phyloP scores from a whole-genome alignment of 1,140 invertebrate species.

The Zaprionus taronus region DNA sequence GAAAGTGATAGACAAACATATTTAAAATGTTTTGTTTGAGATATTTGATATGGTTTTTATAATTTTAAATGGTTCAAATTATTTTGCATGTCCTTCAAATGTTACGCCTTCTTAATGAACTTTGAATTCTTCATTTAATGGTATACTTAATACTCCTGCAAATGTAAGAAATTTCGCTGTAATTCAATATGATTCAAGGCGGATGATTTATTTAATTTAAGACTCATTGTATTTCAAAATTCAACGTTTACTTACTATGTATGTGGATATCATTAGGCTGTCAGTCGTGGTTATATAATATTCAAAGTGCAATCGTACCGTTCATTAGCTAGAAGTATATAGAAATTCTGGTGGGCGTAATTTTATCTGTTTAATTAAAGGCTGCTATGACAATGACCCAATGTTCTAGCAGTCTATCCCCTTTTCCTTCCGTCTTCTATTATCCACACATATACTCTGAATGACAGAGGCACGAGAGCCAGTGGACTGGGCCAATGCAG shows the following conservation, averaged over 20 bases:
- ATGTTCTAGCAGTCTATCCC: background rate
- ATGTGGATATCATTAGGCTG: background rate
- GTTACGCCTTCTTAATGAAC: background rate
- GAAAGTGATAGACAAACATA: no score
- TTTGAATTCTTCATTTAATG: background rate
- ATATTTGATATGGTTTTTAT: no score
- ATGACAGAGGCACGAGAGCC: background rate
- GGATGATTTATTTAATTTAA: background rate
- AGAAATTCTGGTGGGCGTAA: background rate
- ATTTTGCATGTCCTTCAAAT: no score
- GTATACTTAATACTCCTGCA: no score
- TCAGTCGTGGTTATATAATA: conserved; percentile 9
- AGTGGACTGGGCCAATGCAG: conserved; percentile 1
- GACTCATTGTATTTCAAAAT: background rate
- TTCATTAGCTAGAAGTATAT: background rate
- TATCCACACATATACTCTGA: background rate
- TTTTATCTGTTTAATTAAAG: conserved; percentile 70
- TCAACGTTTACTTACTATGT: no score
- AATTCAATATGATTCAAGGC: background rate
- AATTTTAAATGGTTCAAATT: no score
- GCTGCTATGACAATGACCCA: conserved; percentile 44
- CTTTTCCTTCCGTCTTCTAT: background rate
- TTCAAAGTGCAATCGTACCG: conserved; percentile 6
- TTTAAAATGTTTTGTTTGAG: no score
- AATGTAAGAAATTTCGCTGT: no score